These are phyloP conservation scores for Phasianus colchicus DNA, from an alignment of 2,113 vertebrate genomes.

Conservation along the genomic window DNA sequence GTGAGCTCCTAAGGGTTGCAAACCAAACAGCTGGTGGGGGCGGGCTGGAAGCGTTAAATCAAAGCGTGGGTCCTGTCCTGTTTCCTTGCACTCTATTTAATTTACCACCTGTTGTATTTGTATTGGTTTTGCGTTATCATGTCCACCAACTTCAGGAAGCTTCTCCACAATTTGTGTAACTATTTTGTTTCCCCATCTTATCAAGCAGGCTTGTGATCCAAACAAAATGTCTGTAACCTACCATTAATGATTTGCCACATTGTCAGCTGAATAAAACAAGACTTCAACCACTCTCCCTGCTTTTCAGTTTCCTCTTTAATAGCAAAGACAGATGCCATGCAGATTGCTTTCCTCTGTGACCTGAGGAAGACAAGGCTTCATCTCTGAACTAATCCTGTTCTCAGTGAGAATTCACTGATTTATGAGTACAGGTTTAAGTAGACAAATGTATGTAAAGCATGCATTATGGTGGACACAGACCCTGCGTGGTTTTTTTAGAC, in stretches of 20 bases:
- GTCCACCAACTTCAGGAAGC: slow-evolving; percentile 66
- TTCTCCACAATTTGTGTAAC: slow-evolving; percentile 62
- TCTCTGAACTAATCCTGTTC: not conserved
- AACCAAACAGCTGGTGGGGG: not conserved
- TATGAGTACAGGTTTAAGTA: not conserved
- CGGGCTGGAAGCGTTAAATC: not conserved
- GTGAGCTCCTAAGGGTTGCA: slow-evolving; percentile 5
- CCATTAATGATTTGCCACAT: slow-evolving; percentile 66
- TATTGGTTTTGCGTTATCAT: slow-evolving; percentile 54
- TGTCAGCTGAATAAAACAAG: slow-evolving; percentile 80
- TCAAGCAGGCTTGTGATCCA: slow-evolving; percentile 73
- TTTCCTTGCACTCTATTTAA: slow-evolving; percentile 64
- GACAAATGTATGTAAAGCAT: not conserved
- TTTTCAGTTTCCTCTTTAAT: not conserved
- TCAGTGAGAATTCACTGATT: not conserved
- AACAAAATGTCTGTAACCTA: slow-evolving; percentile 76
- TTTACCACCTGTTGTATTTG: slow-evolving; percentile 64
- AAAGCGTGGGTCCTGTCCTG: not conserved
- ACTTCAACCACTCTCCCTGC: slow-evolving; percentile 22
- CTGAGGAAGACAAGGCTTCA: not conserved
- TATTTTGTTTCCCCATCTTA: slow-evolving; percentile 73
- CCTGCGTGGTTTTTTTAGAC: not conserved
- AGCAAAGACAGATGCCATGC: not conserved
- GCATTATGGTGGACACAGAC: accelerated
- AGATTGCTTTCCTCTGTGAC: not conserved